Evolutionary conservation across 1,140 invertebrate genomes (phyloP), one percentile per base, ranked within the genome.

Genomic region (Bombus balteatus): DNA sequence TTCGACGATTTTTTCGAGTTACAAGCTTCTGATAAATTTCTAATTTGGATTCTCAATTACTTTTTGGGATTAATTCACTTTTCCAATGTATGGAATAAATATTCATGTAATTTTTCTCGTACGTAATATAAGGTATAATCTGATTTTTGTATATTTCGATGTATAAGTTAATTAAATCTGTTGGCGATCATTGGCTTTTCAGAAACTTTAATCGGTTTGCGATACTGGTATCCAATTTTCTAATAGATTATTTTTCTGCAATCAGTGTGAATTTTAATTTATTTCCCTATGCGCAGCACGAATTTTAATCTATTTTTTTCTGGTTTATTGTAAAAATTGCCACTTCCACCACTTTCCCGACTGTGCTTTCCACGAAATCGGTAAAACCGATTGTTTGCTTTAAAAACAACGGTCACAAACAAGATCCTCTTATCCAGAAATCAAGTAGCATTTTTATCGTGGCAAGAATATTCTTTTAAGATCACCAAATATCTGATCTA

Each of bases 361-460:
- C 1, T 53, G 5, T 2, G 18, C 5, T 22, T 53, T 53, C 18
- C 5, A 4, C 10, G 10, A 62, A 62, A 62, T 62, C 22, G 22
- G 1, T 13, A 3, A 13, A 62, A 62, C 10, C 43, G 43, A 47
- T n/a, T n/a, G 3, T n/a, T 53, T 9, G 10, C 12, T 62, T n/a
- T 0, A 0, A 4, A 28, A 3, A 0, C 57, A 28, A 59, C 57
- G 57, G 0, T 0, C 25, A 10, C 57, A 8, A 53, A 8, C 6
- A 0, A 53, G 5, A 53, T 53, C 8, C 28, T 59, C 25, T 28
- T 28, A 10, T 12, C 57, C 9, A 3, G 0, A 12, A 3, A 59
- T 59, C 25, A 18, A 59, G 28, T 28, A 53, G 5, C 47, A 22
- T 59, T 28, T 59, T 28, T 28, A 59, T 2, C 0, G 57, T 2